phyloP scores from a whole-genome alignment of 2,797 vertebrate species.

The Labroides dimidiatus region DNA sequence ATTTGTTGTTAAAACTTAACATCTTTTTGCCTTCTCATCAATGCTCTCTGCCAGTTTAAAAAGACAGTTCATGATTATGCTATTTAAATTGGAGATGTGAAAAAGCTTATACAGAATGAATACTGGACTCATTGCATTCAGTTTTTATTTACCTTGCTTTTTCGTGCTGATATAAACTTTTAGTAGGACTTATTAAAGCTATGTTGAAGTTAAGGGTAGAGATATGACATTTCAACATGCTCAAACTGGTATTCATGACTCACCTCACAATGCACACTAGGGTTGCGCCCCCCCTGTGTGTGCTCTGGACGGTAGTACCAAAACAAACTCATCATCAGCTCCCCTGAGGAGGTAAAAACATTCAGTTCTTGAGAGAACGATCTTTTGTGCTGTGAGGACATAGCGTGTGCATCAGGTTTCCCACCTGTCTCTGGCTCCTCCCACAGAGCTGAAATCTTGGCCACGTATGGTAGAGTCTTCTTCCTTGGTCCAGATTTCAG shows the following conservation, averaged over 20 bases:
- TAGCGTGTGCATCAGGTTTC: not conserved
- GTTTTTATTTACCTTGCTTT: not conserved
- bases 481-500: slow-evolving; percentile 96
- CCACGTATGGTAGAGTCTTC: slow-evolving; percentile 97
- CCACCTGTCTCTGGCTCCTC: slow-evolving; percentile 97
- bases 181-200: not conserved
- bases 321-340: slow-evolving; percentile 99
- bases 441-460: slow-evolving; percentile 98
- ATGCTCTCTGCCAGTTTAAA: not conserved
- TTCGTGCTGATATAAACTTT: not conserved
- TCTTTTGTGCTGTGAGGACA: not conserved
- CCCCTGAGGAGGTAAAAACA: slow-evolving; percentile 82
- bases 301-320: slow-evolving; percentile 99
- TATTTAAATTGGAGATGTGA: not conserved
- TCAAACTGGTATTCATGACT: slow-evolving; percentile 56
- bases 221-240: not conserved
- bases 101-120: not conserved
- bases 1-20: not conserved
- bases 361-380: not conserved
- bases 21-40: too few species aligned
- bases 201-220: not conserved
- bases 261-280: slow-evolving; percentile 95
- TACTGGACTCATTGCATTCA: not conserved
- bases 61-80: not conserved
- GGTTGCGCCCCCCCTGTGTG: slow-evolving; percentile 95